These are phyloP conservation scores for Gari tellinella DNA, from an alignment of 2,888 invertebrate genomes.

Conservation along the genomic window DNA sequence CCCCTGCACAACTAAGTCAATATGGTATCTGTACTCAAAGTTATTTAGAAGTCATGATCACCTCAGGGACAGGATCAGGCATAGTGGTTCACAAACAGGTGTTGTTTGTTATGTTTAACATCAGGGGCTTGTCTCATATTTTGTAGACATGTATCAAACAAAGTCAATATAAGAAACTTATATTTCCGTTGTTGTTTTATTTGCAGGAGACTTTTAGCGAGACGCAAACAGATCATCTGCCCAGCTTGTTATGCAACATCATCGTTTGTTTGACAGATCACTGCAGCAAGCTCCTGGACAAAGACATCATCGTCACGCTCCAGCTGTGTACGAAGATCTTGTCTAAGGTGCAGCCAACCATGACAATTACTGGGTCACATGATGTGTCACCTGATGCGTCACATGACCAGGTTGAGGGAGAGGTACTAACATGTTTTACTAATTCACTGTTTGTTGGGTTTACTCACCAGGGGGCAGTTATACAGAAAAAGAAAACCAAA, in stretches of 20 bases:
- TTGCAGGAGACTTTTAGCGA: constrained; percentile 89
- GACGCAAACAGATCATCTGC: constrained; percentile 91
- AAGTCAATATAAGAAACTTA: too few species aligned
- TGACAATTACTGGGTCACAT: constrained; percentile 67
- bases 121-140: too few species aligned
- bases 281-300: constrained; percentile 86
- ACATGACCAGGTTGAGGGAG: constrained; percentile 39
- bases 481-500: too few species aligned
- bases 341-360: constrained; percentile 89
- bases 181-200: not conserved
- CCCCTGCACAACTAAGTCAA: too few species aligned
- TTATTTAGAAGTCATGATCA: too few species aligned
- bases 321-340: constrained; percentile 90
- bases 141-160: too few species aligned
- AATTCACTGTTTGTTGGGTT: not conserved
- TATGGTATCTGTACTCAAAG: too few species aligned
- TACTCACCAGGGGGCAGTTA: too few species aligned
- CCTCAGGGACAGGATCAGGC: too few species aligned
- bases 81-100: too few species aligned
- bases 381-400: constrained; percentile 48
- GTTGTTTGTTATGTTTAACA: too few species aligned
- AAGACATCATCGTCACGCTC: constrained; percentile 88
- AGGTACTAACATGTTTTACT: constrained; percentile 42
- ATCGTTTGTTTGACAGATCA: constrained; percentile 87
- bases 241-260: constrained; percentile 90